Conservation (phyloP, 2,888 invertebrate genomes). For the Acronicta leporina region DNA sequence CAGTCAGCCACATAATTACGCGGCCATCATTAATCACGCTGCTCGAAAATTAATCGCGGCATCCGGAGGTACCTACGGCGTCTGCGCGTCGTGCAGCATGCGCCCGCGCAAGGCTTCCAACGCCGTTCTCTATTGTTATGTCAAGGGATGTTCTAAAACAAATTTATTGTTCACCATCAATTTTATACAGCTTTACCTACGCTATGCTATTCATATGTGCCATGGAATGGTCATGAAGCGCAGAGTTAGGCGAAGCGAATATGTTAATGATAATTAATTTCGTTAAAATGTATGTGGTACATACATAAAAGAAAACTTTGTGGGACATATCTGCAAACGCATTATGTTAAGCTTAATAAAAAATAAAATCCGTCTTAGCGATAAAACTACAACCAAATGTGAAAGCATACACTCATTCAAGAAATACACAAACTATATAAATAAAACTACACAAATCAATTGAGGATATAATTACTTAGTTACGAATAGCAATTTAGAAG, state of each 20-base stretch:
- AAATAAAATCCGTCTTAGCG: background rate
- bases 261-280: background rate
- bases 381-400: background rate
- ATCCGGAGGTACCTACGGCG: conserved; percentile 61
- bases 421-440: conserved; percentile 2
- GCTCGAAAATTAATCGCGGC: conserved; percentile 64
- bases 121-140: conserved; percentile 62
- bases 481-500: conserved; percentile 29
- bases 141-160: conserved; percentile 55
- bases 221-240: conserved; percentile 11
- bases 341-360: too few species aligned
- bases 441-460: conserved; percentile 40
- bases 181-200: conserved; percentile 12
- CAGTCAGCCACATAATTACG: conserved; percentile 65
- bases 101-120: conserved; percentile 61
- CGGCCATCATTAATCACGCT: conserved; percentile 68
- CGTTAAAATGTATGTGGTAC: background rate
- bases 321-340: too few species aligned
- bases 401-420: background rate
- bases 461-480: conserved; percentile 23
- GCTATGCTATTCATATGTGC: conserved; percentile 4
- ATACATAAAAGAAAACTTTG: background rate
- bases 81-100: conserved; percentile 48
- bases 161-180: conserved; percentile 43
- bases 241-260: conserved; percentile 6